These are phyloP conservation scores for Coenonympha glycerion DNA, from an alignment of 2,888 invertebrate genomes.

Conservation along the genomic window DNA sequence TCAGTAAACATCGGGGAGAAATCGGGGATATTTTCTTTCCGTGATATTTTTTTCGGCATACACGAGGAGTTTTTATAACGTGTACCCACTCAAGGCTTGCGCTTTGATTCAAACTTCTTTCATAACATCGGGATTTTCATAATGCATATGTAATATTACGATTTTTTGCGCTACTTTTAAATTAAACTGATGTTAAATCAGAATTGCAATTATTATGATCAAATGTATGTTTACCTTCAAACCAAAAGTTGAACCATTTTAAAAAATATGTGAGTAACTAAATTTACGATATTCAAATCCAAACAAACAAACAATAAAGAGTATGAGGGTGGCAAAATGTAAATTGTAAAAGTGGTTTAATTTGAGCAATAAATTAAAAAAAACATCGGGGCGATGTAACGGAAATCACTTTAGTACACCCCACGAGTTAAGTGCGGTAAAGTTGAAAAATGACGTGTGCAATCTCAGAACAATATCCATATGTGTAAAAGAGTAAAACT, in stretches of 20 bases:
- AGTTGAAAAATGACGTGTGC: constrained; percentile 66
- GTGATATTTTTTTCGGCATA: constrained; percentile 53
- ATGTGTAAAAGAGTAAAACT: constrained; percentile 61
- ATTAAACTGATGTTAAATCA: too few species aligned
- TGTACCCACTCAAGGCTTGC: not conserved
- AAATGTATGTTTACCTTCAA: too few species aligned
- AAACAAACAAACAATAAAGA: too few species aligned
- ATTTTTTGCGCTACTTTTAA: not conserved
- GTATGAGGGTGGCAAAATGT: too few species aligned
- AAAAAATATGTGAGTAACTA: too few species aligned
- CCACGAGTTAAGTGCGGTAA: constrained; percentile 58
- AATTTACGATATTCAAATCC: constrained; percentile 18
- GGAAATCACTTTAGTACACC: constrained; percentile 55
- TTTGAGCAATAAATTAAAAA: too few species aligned
- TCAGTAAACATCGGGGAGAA: constrained; percentile 70
- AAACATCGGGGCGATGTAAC: constrained; percentile 37
- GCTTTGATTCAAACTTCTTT: not conserved
- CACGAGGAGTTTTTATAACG: constrained; percentile 49
- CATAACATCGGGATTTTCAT: not conserved
- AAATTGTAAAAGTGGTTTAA: too few species aligned
- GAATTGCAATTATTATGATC: too few species aligned
- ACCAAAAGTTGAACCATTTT: too few species aligned
- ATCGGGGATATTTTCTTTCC: constrained; percentile 64
- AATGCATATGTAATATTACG: not conserved
- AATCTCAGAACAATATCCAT: constrained; percentile 66